A percentile compares a stretch with the other conserved stretches of the same genome.
These are phyloP conservation scores for Lasius platythorax DNA, from an alignment of 2,888 invertebrate genomes.

Conservation along the genomic window DNA sequence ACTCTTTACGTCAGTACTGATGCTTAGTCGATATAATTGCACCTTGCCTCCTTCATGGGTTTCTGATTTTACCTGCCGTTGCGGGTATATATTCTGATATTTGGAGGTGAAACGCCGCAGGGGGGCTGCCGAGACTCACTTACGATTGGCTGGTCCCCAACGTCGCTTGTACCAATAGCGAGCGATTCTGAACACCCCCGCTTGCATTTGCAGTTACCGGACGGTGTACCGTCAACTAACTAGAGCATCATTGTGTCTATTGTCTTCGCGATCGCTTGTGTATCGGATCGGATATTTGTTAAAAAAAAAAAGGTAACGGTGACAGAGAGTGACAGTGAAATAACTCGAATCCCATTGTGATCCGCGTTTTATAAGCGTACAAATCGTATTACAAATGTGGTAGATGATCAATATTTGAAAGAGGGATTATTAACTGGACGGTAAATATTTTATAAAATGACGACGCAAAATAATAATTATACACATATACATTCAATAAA, in stretches of 20 bases:
- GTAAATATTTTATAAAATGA: constrained; percentile 41
- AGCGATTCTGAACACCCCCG: constrained; percentile 74
- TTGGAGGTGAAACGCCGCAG: constrained; percentile 72
- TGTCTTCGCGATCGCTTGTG: constrained; percentile 80
- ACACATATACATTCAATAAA: background rate
- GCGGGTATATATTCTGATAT: constrained; percentile 63
- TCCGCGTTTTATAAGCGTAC: background rate
- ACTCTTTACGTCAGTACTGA: background rate
- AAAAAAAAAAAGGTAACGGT: background rate
- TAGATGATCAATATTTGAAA: constrained; percentile 15
- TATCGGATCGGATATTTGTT: constrained; percentile 76
- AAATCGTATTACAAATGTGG: background rate
- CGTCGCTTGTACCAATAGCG: constrained; percentile 79
- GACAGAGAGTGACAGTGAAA: constrained; percentile 39
- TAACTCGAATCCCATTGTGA: constrained; percentile 13
- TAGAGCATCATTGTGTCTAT: constrained; percentile 82
- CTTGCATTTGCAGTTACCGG: constrained; percentile 76
- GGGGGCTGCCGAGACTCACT: constrained; percentile 72
- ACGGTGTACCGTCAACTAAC: constrained; percentile 74
- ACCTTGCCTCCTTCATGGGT: constrained; percentile 62
- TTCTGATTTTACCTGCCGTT: constrained; percentile 77
- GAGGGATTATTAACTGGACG: constrained; percentile 3
- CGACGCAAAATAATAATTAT: background rate
- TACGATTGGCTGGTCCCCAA: constrained; percentile 78
- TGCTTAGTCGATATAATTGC: constrained; percentile 28